Percentiles rank a stretch among this genome's conserved stretches.
Evolutionary conservation across 2,113 vertebrate species (phyloP).

Genomic region (Carollia perspicillata): DNA sequence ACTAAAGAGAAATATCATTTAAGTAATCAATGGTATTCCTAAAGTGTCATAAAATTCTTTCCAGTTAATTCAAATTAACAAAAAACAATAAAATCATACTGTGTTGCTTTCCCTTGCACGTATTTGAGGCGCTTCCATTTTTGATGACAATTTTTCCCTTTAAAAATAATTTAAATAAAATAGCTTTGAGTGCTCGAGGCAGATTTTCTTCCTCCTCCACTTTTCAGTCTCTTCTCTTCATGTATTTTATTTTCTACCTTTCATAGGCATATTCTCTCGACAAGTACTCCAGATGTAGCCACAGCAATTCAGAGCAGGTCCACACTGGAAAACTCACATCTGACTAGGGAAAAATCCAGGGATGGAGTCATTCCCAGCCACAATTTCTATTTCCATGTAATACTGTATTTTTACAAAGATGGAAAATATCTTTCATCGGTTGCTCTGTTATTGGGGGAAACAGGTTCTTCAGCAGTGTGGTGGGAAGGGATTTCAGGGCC

Average conservation of each 20-base stretch:
- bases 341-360: background rate
- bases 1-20: background rate
- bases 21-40: background rate
- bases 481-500: background rate
- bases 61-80: background rate
- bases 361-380: background rate
- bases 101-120: background rate
- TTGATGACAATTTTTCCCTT: constrained; percentile 3
- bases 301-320: background rate
- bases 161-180: background rate
- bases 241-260: background rate
- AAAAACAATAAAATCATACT: background rate
- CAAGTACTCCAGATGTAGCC: background rate
- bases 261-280: background rate
- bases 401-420: background rate
- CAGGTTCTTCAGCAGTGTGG: background rate
- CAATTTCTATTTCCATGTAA: background rate
- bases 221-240: background rate
- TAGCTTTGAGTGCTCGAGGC: background rate
- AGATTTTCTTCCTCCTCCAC: background rate
- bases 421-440: background rate
- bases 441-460: background rate
- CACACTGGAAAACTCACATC: background rate
- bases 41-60: background rate
- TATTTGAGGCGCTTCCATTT: background rate